Evolutionary conservation across 1,140 invertebrate genomes (phyloP).

Genomic region (Nebria ingens): DNA sequence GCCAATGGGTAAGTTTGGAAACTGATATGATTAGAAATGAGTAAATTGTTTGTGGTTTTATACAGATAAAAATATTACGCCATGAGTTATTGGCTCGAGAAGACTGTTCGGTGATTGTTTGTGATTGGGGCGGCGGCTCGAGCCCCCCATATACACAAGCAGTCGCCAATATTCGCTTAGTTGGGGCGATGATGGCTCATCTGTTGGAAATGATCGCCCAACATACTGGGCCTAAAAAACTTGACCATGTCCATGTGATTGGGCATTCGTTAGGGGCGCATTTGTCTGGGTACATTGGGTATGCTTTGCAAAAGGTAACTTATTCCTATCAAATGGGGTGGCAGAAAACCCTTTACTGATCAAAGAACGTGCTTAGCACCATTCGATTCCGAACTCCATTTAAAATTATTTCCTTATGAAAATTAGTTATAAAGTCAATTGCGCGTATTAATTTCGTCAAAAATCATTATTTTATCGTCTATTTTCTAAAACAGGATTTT

Average conservation of each 20-base stretch:
- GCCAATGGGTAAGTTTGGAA: slow-evolving; percentile 54
- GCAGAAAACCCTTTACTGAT: no score
- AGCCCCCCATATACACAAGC: slow-evolving; percentile 82
- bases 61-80: slow-evolving; percentile 44
- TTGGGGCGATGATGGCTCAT: slow-evolving; percentile 71
- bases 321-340: no score
- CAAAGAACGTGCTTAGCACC: no score
- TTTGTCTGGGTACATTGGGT: slow-evolving; percentile 72
- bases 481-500: slow-evolving; percentile 47
- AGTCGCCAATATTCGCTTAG: slow-evolving; percentile 78
- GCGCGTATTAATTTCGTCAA: no score
- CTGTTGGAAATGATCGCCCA: slow-evolving; percentile 44
- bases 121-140: slow-evolving; percentile 79
- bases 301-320: slow-evolving; percentile 49
- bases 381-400: no score
- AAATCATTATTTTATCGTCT: slow-evolving; percentile 10
- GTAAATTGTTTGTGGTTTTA: no score
- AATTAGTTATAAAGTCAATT: background rate
- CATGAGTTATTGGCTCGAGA: slow-evolving; percentile 53
- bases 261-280: slow-evolving; percentile 87
- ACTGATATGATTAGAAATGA: background rate
- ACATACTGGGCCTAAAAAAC: slow-evolving; percentile 32
- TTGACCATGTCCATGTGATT: slow-evolving; percentile 67
- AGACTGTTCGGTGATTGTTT: slow-evolving; percentile 61
- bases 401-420: no score